These are phyloP conservation scores for Campylorhamphus procurvoides DNA, from an alignment of 2,113 vertebrate species.

Conservation along the genomic window DNA sequence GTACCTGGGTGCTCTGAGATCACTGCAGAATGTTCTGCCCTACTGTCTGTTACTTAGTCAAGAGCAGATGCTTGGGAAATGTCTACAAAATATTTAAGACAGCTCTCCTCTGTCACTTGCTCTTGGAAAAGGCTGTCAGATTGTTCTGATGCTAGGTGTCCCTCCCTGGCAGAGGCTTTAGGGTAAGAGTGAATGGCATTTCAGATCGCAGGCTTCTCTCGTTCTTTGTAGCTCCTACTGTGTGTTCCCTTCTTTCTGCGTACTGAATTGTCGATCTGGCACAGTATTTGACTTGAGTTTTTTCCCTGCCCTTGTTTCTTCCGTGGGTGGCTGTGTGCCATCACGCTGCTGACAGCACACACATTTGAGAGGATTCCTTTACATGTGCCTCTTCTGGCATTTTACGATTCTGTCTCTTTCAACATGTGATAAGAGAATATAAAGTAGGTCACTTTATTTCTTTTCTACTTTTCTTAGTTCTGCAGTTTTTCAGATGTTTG, in stretches of 20 bases:
- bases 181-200: background rate
- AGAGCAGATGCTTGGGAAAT: background rate
- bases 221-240: background rate
- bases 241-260: background rate
- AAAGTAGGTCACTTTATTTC: conserved; percentile 51
- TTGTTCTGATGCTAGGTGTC: background rate
- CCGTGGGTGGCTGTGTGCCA: background rate
- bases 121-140: fast-evolving
- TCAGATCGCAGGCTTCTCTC: background rate
- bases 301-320: background rate
- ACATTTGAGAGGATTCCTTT: background rate
- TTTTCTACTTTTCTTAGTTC: background rate
- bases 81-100: background rate
- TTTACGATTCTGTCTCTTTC: background rate
- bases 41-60: background rate
- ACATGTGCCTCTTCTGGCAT: background rate
- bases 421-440: background rate
- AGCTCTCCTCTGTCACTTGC: background rate
- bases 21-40: background rate
- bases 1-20: background rate
- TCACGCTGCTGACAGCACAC: background rate
- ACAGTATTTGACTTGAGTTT: background rate
- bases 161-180: background rate
- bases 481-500: conserved; percentile 13
- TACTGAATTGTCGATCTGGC: background rate